Base-by-base conservation (phyloP, 2,113 vertebrate species). In the Callipepla squamata region DNA sequence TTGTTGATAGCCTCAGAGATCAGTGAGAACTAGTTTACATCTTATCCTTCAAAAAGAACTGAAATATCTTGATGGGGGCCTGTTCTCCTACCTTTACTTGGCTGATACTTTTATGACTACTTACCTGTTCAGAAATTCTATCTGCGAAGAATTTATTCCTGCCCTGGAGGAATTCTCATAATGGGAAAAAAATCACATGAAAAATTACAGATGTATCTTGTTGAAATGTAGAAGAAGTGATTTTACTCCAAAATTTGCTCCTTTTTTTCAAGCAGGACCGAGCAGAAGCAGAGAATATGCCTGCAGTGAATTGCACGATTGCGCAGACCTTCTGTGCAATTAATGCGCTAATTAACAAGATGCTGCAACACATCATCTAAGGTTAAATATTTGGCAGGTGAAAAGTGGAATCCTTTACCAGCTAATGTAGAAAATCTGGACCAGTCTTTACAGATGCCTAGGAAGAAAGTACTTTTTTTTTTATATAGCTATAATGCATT, bases 61-160 rank as follows among this genome's bases (percentile, higher is more conserved):
- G 13, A 44, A 0, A 2, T n/a, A 7, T 19, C 2, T n/a, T 83
- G n/a, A 2, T 53, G 23, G n/a, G 2, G 5, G 23, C 30, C 18
- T n/a, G 6, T 63, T 83, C 63, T 51, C 40, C 44, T 2, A 47
- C 4, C 3, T 79, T n/a, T 75, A 51, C 18, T 18, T 28, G 21
- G n/a, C 10, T 48, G 21, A 17, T 17, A 44, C 18, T 82, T 81
- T 87, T 65, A 76, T 0, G 0, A n/a, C 6, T 53, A 38, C 22
- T 26, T 65, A 9, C 51, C 73, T 48, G 51, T 20, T 28, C 21
- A 79, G 28, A 75, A 87, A 48, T 51, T 42, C 21, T 23, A 81
- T 44, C 32, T 0, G 2, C 40, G 34, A 28, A 50, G 10, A 14
- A 32, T 32, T 38, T 18, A 44, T 10, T 67, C 51, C 17, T 7